Evolutionary conservation across 35 echinoderm and acorn worm genomes (phyloP).

Genomic region (Chiridota heheva): DNA sequence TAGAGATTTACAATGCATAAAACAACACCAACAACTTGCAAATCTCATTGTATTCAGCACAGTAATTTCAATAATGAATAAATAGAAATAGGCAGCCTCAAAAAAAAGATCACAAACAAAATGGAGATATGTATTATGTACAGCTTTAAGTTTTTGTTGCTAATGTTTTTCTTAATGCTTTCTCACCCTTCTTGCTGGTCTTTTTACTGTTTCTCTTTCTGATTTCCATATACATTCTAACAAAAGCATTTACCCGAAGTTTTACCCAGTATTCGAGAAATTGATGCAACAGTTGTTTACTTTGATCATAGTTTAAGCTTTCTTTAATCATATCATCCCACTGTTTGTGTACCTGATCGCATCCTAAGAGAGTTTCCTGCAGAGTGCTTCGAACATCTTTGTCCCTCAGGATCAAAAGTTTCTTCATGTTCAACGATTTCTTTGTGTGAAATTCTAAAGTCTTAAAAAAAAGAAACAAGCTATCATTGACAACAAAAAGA

Average conservation of each 20-base stretch:
- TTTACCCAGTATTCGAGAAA: background rate
- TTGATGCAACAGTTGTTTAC: background rate
- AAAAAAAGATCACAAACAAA: no score
- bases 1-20: no score
- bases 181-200: no score
- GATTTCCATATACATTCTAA: constrained; percentile 2
- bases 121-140: no score
- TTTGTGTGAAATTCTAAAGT: background rate
- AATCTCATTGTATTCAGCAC: no score
- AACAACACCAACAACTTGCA: no score
- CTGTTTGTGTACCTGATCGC: background rate
- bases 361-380: background rate
- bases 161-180: no score
- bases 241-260: background rate
- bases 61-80: no score
- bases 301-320: background rate
- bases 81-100: no score
- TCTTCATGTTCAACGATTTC: background rate
- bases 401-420: background rate
- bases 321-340: background rate
- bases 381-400: background rate
- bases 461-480: background rate
- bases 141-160: no score
- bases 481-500: background rate
- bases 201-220: constrained; percentile 9